These are phyloP conservation scores for Tyria jacobaeae DNA, from an alignment of 2,888 invertebrate genomes.

Conservation along the genomic window DNA sequence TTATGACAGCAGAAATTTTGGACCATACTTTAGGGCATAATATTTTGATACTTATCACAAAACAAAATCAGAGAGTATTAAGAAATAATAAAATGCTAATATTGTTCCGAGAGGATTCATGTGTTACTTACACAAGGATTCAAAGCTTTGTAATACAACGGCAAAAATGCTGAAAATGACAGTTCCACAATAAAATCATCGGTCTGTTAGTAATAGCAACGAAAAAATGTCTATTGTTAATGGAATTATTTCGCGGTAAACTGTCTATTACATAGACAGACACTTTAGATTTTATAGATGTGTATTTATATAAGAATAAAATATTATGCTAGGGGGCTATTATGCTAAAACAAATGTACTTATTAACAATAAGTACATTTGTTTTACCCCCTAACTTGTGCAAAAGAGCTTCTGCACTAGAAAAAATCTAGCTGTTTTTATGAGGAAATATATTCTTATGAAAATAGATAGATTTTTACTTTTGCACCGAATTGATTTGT, in stretches of 20 bases:
- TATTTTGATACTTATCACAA: conserved; percentile 11
- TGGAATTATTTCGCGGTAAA: conserved; percentile 12
- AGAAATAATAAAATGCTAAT: conserved; percentile 17
- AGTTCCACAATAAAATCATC: conserved; percentile 37
- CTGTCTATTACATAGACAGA: conserved; percentile 10
- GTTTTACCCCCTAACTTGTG: too few species aligned
- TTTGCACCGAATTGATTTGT: too few species aligned
- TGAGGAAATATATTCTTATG: too few species aligned
- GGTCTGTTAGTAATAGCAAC: conserved; percentile 25
- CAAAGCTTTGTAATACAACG: conserved; percentile 25
- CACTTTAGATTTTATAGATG: background rate
- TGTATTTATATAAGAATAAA: too few species aligned
- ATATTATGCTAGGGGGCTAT: background rate
- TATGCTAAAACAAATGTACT: too few species aligned
- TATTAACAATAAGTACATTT: too few species aligned
- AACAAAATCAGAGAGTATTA: background rate
- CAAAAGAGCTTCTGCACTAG: too few species aligned
- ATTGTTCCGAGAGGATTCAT: conserved; percentile 14
- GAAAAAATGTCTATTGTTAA: conserved; percentile 42
- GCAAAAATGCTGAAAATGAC: conserved; percentile 33
- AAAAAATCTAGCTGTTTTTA: too few species aligned
- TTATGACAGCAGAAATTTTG: conserved; percentile 19
- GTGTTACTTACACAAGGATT: conserved; percentile 8
- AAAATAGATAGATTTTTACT: too few species aligned
- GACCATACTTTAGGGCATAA: conserved; percentile 17